Conservation (phyloP, 37 sponge, comb jelly and placozoan species). For the Hexactinellida sp. region DNA sequence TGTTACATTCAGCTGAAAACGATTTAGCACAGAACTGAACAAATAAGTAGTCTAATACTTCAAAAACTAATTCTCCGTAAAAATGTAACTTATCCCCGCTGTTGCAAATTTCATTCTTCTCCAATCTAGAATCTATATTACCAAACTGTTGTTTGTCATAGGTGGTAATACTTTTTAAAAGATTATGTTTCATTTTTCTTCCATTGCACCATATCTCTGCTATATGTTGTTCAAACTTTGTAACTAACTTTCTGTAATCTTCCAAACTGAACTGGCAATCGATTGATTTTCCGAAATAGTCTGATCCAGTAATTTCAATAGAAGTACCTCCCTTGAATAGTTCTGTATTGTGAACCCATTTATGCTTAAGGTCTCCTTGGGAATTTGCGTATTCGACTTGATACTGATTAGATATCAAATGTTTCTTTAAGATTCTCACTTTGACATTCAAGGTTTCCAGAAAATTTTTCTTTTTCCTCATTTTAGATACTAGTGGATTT, state of each 20-base stretch:
- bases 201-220: neutral
- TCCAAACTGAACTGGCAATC: neutral
- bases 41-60: neutral
- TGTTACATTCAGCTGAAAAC: too few relatives aligned
- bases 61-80: neutral
- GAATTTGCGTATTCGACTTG: neutral
- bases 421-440: too few relatives aligned
- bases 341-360: too few relatives aligned
- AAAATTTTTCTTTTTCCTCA: neutral
- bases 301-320: neutral
- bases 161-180: neutral
- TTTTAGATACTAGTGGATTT: too few relatives aligned
- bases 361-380: neutral
- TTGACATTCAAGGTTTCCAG: too few relatives aligned
- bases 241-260: too few relatives aligned
- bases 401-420: neutral
- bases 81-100: neutral
- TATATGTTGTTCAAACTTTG: too few relatives aligned
- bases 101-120: neutral
- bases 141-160: neutral
- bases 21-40: neutral
- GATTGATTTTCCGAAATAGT: neutral
- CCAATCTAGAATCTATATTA: neutral
- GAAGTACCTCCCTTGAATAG: neutral
- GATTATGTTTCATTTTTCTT: neutral